Conservation (phyloP, 1,140 invertebrate genomes). For the Drosophila ironensis region DNA sequence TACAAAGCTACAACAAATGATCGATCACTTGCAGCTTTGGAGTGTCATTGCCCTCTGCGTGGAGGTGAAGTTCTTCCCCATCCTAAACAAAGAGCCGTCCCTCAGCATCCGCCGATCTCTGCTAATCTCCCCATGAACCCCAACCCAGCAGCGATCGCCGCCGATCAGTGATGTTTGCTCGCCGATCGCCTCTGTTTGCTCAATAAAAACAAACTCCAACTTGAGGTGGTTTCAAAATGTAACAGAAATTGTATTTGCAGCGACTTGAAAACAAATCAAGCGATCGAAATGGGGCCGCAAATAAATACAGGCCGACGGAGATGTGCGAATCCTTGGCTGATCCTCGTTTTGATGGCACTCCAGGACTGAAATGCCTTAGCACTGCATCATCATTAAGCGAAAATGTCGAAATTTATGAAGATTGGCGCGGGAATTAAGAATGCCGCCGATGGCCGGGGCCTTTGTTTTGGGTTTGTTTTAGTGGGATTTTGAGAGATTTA, state of each 20-base stretch:
- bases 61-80: conserved; percentile 3
- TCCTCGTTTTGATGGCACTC: not conserved
- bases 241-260: conserved; percentile 69
- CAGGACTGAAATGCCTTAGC: conserved; percentile 2
- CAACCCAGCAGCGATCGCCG: conserved; percentile 9
- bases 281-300: conserved; percentile 26
- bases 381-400: conserved; percentile 28
- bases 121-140: conserved; percentile 2
- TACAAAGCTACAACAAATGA: no score
- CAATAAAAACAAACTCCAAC: conserved; percentile 57
- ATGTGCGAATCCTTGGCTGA: conserved; percentile 27
- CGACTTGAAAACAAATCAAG: conserved; percentile 59
- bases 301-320: conserved; percentile 3
- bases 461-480: conserved; percentile 36
- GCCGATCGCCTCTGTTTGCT: conserved; percentile 53
- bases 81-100: conserved; percentile 5
- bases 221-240: conserved; percentile 59
- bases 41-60: conserved; percentile 63
- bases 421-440: conserved; percentile 25
- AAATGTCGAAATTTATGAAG: conserved; percentile 46
- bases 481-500: no score
- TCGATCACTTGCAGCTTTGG: no score
- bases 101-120: not conserved
- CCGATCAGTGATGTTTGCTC: conserved; percentile 52
- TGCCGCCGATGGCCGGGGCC: conserved; percentile 20